These are phyloP conservation scores for Acrobasis repandana DNA, from an alignment of 2,888 invertebrate species.

Conservation along the genomic window DNA sequence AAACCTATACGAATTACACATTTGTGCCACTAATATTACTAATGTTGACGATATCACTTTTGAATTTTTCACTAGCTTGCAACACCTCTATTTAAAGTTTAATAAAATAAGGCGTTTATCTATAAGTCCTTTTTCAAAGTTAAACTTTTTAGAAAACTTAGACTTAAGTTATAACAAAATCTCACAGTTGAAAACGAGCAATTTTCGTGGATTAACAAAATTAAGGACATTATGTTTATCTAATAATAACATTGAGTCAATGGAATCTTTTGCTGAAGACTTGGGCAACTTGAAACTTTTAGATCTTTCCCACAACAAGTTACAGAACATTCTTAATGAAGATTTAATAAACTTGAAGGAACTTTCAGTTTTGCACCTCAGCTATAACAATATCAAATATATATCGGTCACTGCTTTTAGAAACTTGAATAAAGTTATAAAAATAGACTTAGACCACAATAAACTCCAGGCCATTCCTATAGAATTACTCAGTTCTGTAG, in stretches of 20 bases:
- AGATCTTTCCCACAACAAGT: constrained; percentile 92
- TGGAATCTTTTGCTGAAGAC: constrained; percentile 91
- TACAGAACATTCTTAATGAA: constrained; percentile 89
- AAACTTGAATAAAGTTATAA: constrained; percentile 88
- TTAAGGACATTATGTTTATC: constrained; percentile 91
- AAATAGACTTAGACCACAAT: constrained; percentile 91
- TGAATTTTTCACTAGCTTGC: constrained; percentile 88
- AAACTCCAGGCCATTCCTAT: constrained; percentile 90
- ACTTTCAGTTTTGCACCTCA: constrained; percentile 89
- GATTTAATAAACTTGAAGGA: constrained; percentile 90
- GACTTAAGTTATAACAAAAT: constrained; percentile 92
- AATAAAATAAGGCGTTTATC: constrained; percentile 91
- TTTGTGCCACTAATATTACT: constrained; percentile 69
- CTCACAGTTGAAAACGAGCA: constrained; percentile 91
- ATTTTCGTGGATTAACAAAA: constrained; percentile 89
- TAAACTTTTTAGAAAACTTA: constrained; percentile 89
- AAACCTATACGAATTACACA: constrained; percentile 71
- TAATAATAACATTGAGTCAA: constrained; percentile 90
- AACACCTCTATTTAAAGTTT: constrained; percentile 89
- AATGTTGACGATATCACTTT: constrained; percentile 86
- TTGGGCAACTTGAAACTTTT: constrained; percentile 89
- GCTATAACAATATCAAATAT: constrained; percentile 91
- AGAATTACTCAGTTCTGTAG: constrained; percentile 90
- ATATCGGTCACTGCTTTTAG: constrained; percentile 91
- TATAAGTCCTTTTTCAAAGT: constrained; percentile 91